Conservation (phyloP, 2,888 invertebrate species). For the Drosophila vallismaia region DNA sequence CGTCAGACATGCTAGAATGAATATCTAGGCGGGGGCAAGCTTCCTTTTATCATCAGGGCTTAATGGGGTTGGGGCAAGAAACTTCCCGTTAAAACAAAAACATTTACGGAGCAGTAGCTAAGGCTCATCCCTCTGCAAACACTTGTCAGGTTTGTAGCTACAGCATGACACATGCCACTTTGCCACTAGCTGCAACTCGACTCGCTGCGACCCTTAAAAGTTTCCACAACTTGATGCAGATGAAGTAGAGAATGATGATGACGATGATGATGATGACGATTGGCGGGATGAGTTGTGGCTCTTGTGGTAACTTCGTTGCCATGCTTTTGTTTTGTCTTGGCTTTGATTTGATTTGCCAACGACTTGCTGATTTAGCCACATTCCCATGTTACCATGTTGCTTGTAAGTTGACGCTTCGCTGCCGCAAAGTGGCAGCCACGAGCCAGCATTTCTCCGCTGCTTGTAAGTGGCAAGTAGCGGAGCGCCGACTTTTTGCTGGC, state of each 20-base stretch:
- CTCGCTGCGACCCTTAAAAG: slow-evolving; percentile 43
- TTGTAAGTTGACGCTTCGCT: slow-evolving; percentile 47
- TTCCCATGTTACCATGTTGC: slow-evolving; percentile 45
- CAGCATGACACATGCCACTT: slow-evolving; percentile 47
- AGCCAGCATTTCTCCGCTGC: slow-evolving; percentile 36
- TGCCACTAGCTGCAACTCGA: slow-evolving; percentile 30
- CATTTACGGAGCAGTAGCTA: slow-evolving; percentile 31
- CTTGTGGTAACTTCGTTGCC: slow-evolving; percentile 42
- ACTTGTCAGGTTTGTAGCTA: slow-evolving; percentile 24
- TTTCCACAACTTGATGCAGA: slow-evolving; percentile 48
- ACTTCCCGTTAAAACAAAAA: slow-evolving; percentile 20
- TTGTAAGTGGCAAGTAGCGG: slow-evolving; percentile 62
- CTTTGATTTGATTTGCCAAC: slow-evolving; percentile 62
- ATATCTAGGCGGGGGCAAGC: slow-evolving; percentile 6
- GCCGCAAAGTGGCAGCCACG: slow-evolving; percentile 54
- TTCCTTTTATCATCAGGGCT: not conserved
- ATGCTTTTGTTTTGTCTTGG: slow-evolving; percentile 44
- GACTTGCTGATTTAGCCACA: slow-evolving; percentile 59
- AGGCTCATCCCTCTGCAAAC: slow-evolving; percentile 16
- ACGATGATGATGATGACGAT: slow-evolving; percentile 31
- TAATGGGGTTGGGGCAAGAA: slow-evolving; percentile 13
- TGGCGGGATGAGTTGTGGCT: slow-evolving; percentile 18
- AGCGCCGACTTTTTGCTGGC: slow-evolving; percentile 57
- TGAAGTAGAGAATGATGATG: slow-evolving; percentile 40
- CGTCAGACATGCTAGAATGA: slow-evolving; percentile 18